Conservation (phyloP, 2,888 invertebrate genomes). For the Oeneis ivallda region DNA sequence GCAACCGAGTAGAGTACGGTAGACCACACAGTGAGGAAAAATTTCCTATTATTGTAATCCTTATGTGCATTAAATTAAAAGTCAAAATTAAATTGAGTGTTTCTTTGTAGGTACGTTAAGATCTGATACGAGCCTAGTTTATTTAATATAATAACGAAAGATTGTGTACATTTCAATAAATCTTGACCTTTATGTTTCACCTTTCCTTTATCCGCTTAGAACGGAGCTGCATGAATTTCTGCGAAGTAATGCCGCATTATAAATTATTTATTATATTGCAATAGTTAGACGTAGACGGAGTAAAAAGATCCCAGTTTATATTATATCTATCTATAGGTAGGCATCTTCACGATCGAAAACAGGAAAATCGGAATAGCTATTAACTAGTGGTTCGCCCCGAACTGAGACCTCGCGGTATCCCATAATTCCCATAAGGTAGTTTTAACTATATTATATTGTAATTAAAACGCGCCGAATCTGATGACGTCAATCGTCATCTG, state of each 20-base stretch:
- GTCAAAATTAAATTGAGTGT: conserved; percentile 16
- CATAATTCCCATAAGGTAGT: no score
- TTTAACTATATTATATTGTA: no score
- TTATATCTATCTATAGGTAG: background rate
- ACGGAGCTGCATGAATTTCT: conserved; percentile 5
- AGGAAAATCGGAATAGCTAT: conserved; percentile 15
- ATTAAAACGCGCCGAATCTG: no score
- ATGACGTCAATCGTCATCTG: no score
- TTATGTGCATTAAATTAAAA: conserved; percentile 22
- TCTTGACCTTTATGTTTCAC: conserved; percentile 41
- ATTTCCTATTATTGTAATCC: conserved; percentile 22
- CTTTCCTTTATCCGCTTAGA: conserved; percentile 25
- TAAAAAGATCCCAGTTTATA: background rate
- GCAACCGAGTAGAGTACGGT: conserved; percentile 49
- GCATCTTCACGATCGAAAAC: conserved; percentile 6
- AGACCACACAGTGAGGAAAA: conserved; percentile 24
- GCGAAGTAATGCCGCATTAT: conserved; percentile 6
- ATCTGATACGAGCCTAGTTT: conserved; percentile 64
- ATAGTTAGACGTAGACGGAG: background rate
- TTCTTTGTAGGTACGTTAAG: conserved; percentile 62
- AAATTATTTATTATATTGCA: conserved; percentile 4
- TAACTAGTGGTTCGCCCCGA: no score
- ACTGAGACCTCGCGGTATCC: no score
- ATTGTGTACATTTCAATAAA: conserved; percentile 48
- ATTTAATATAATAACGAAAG: conserved; percentile 49